Base-by-base conservation (phyloP, 1,140 invertebrate genomes). In the Holcopasites calliopsidis region DNA sequence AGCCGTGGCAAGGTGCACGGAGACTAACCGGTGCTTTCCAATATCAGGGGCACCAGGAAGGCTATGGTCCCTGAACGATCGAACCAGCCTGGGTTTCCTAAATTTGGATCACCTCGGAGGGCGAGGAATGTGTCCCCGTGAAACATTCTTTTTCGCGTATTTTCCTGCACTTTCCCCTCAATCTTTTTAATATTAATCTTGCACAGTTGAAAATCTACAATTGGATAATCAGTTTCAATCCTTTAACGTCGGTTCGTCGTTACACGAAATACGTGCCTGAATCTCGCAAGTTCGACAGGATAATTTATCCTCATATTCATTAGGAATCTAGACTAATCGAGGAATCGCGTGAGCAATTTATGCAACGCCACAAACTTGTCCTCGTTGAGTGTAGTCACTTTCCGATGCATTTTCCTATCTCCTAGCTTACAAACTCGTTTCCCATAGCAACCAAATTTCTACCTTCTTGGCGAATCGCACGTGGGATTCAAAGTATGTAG, bases 21-120 rank as follows among this genome's bases (percentile, higher is more conserved):
- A 57, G 42, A 76, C 49, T 18, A 26, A 40, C 7, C 44, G 18
- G 33, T 75, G 73, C 42, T 76, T 84, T 83, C 66, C 82, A 72
- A 83, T 81, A 84, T 35, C 73, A 31, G 31, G 31, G 40, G 13
- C 64, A 42, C 66, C 28, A 13, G 60, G n/a, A 80, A 80, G 68
- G 72, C 38, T 62, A 65, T n/a, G n/a, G 44, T 71, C 75, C 76
- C 70, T 78, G 77, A 79, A 65, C 33, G 71, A 71, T 74, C 49
- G 55, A 18, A 16, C 40, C 68, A 79, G 68, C 76, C 82, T 82
- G 80, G 79, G 47, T 78, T 68, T 77, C 80, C 84, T 84, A 86
- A 89, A 87, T 81, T 88, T 74, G 70, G 33, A 66, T 65, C 52
- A 61, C 72, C 57, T 47, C 44, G 80, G 80, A 87, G 83, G 78